Evolutionary conservation across 1,140 invertebrate genomes (phyloP), one percentile per base, ranked within the genome.

Genomic region (Tetraneura akinire): DNA sequence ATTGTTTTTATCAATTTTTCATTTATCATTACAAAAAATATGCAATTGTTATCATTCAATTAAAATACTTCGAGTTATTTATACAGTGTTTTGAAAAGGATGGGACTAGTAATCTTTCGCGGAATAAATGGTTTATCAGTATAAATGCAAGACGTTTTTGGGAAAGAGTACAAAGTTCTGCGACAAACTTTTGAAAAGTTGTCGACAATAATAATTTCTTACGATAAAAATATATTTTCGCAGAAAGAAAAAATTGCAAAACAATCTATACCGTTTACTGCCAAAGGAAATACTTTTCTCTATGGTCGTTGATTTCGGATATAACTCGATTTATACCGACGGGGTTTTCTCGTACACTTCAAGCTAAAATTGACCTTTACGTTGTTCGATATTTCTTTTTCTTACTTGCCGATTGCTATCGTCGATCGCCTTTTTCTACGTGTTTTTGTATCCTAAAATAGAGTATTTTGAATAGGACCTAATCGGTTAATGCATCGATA

Each of bases 251-350:
- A 45, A 57, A 49, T 23, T 60, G n/a, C 18, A 13, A 57, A 45
- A 76, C 49, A 74, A 55, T 74, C 71, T 74, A 23, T 55, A 26
- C 49, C 6, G 73, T 78, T 42, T 78, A 8, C n/a, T 21, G 32
- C 11, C n/a, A 55, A 57, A 57, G n/a, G 16, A 42, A 57, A 74
- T 37, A 74, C 26, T 74, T 74, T 74, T 74, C 18, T 74, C 32
- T 74, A 74, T 55, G 57, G 51, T 9, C n/a, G 71, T 42, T 74
- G 71, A 74, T 74, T 74, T 53, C 29, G 37, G 4, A 9, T 14
- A 29, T 74, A 57, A 74, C 29, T 74, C 16, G n/a, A 74, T 74
- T 74, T 74, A 74, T 74, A 21, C 55, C 9, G 11, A 57, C 18
- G 32, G 29, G 37, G 51, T 73, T 73, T n/a, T 53, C n/a, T 21